Evolutionary conservation across 2,797 vertebrate species (phyloP).

Genomic region (Semotilus atromaculatus): DNA sequence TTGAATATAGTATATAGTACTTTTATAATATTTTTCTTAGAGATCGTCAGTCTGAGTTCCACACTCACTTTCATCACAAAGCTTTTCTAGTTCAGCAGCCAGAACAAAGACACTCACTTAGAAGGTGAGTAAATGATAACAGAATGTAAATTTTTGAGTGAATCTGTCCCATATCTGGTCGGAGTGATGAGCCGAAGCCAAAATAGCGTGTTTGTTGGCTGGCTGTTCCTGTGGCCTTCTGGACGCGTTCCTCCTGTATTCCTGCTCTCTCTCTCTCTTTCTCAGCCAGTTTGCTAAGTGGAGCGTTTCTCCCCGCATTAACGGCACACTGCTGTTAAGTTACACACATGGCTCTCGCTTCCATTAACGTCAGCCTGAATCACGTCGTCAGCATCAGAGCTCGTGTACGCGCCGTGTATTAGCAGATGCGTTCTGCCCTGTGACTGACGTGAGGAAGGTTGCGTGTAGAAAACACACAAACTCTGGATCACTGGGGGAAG

Average conservation of each 20-base stretch:
- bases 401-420: neutral
- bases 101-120: neutral
- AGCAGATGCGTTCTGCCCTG: neutral
- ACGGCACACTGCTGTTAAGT: slow-evolving; percentile 47
- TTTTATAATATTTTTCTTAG: neutral
- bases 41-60: neutral
- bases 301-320: slow-evolving; percentile 44
- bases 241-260: slow-evolving; percentile 19
- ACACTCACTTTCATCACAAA: neutral
- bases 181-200: neutral
- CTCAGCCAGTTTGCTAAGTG: slow-evolving; percentile 46
- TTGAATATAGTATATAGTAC: neutral
- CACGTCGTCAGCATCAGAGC: slow-evolving; percentile 30
- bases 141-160: neutral
- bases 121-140: neutral
- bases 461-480: neutral
- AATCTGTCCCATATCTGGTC: neutral
- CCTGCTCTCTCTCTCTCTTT: neutral
- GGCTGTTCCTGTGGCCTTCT: slow-evolving; percentile 23
- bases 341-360: slow-evolving; percentile 46
- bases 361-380: slow-evolving; percentile 40
- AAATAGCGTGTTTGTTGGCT: neutral
- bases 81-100: neutral
- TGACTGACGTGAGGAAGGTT: neutral
- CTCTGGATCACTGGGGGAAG: neutral